Evolutionary conservation across 1,140 invertebrate genomes (phyloP).

Genomic region (Harpegnathos saltator): DNA sequence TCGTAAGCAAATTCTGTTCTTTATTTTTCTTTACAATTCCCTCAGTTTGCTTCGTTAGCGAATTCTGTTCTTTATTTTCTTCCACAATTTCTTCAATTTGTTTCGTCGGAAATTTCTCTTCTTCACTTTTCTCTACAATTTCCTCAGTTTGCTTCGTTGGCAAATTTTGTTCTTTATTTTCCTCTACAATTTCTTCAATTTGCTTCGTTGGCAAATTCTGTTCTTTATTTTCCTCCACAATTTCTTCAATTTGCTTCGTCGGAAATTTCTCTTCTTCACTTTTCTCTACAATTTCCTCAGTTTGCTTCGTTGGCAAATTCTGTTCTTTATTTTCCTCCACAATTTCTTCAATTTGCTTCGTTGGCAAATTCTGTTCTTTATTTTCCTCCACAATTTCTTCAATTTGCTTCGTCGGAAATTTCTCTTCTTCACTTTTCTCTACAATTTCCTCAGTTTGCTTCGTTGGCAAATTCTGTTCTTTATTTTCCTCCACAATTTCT

Average conservation of each 20-base stretch:
- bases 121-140: constrained; percentile 27
- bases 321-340: constrained; percentile 26
- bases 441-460: constrained; percentile 31
- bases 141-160: constrained; percentile 18
- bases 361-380: constrained; percentile 26
- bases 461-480: constrained; percentile 20
- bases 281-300: constrained; percentile 27
- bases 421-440: constrained; percentile 25
- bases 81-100: constrained; percentile 22
- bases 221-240: constrained; percentile 28
- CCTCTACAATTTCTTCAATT: constrained; percentile 23
- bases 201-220: constrained; percentile 14
- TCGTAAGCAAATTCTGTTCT: constrained; percentile 10
- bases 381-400: constrained; percentile 19
- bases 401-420: constrained; percentile 10
- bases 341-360: constrained; percentile 22
- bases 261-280: constrained; percentile 20
- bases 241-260: constrained; percentile 16
- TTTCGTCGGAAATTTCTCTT: constrained; percentile 6
- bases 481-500: constrained; percentile 10
- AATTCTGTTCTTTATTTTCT: constrained; percentile 30
- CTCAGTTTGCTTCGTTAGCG: constrained; percentile 12
- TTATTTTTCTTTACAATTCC: constrained; percentile 34
- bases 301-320: constrained; percentile 14
- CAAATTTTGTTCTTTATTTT: constrained; percentile 32